Percentiles rank a stretch among this genome's conserved stretches.
Evolutionary conservation across 2,797 vertebrate species (phyloP).

Genomic region (Sphenodon punctatus): DNA sequence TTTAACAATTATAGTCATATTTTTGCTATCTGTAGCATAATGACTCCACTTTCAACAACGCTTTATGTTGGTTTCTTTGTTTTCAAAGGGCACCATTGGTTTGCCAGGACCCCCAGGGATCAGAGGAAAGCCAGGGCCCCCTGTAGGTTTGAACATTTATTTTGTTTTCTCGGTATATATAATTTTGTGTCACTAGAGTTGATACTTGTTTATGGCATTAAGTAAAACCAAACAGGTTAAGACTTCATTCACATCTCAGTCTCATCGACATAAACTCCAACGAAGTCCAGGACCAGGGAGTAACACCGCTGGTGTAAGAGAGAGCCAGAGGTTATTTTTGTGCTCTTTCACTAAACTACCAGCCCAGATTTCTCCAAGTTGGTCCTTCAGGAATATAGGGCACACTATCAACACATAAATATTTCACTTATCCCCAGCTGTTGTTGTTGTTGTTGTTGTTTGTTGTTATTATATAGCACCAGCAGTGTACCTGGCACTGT

Average conservation of each 20-base stretch:
- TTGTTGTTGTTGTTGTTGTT: too few relatives aligned
- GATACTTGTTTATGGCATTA: background rate
- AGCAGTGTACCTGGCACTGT: too few relatives aligned
- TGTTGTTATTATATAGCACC: too few relatives aligned
- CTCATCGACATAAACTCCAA: background rate
- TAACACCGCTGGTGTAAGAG: background rate
- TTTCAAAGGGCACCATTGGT: slow-evolving; percentile 82
- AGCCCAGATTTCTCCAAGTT: background rate
- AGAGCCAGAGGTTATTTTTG: background rate
- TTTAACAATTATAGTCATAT: background rate
- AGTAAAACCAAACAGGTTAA: background rate
- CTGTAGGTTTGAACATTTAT: slow-evolving; percentile 75
- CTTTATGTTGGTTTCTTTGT: slow-evolving; percentile 26
- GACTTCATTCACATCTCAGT: background rate
- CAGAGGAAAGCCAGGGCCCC: slow-evolving; percentile 87
- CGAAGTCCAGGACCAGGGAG: background rate
- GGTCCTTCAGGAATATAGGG: fast-evolving
- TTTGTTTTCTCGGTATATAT: background rate
- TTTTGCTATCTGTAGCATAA: background rate
- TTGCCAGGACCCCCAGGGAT: slow-evolving; percentile 82
- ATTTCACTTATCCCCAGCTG: background rate
- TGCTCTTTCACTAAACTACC: background rate
- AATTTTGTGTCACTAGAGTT: background rate
- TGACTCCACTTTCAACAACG: background rate
- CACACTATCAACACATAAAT: background rate